Base-by-base conservation (phyloP, 2,113 vertebrate genomes). In the Erythrolamprus reginae region DNA sequence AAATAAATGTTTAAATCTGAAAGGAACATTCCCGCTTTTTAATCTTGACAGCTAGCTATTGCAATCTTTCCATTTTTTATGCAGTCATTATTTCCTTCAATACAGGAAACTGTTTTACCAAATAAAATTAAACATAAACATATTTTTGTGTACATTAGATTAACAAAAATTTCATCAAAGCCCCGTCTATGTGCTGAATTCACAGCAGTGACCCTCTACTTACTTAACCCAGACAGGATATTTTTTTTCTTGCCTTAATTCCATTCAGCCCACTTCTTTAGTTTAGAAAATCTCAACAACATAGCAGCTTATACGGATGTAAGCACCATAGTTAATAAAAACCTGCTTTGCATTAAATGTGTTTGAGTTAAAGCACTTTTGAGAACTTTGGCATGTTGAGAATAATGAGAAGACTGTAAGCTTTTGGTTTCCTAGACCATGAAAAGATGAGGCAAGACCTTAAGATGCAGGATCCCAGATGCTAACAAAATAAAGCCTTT, bases 271-370 rank as follows among this genome's bases (percentile, higher is more conserved):
- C 93, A 93, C 92, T 56, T 92, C 94, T 96, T 96, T 96, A 95
- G 94, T 96, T 96, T 95, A 0, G 15, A 94, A 96, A 96, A 96
- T 96, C 94, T 94, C 95, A 96, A 94, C 94, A 95, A 95, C 94
- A 93, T 94, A 0, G 0, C 83, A 91, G 85, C 90, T 95, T 95
- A 90, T 93, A 94, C 92, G 94, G 86, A 88, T 91, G 86, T 93
- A 92, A 95, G 53, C 88, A 95, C 53, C 93, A 92, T 95, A 96
- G 94, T 96, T 95, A 95, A 95, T 42, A 92, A 94, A 93, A 95
- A 94, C 82, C 95, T 96, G 95, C 92, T 96, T 96, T 95, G 94
- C 94, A 94, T 96, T 96, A 96, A 85, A 87, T 13, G 15, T n/a
- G 12, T 96, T 96, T 95, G 94, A 95, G 94, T 96, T 96, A 95